Evolutionary conservation across 2,888 invertebrate species (phyloP).

Genomic region (Nowickia ferox): DNA sequence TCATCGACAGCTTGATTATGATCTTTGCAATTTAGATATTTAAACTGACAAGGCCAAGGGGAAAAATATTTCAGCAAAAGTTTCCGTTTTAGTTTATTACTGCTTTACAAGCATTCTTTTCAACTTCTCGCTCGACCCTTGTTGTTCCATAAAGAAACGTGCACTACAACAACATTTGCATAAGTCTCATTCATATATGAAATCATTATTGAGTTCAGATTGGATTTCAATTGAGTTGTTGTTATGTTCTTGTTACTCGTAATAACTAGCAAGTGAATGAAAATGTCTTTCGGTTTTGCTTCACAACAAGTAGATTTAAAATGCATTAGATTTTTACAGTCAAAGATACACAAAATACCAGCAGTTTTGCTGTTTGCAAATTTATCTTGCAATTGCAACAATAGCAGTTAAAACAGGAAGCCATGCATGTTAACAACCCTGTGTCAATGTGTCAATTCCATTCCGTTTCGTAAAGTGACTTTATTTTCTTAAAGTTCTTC

Average conservation of each 20-base stretch:
- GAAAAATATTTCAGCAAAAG: too few relatives aligned
- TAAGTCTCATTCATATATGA: conserved; percentile 8
- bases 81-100: background rate
- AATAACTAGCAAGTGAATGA: conserved; percentile 5
- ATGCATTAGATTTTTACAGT: background rate
- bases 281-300: background rate
- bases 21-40: too few relatives aligned
- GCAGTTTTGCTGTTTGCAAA: background rate
- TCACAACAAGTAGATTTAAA: conserved; percentile 1
- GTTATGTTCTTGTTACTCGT: background rate
- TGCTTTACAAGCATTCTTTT: background rate
- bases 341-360: conserved; percentile 9
- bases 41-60: too few relatives aligned
- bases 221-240: conserved; percentile 20
- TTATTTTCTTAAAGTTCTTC: too few relatives aligned
- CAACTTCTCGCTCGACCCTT: background rate
- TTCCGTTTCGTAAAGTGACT: too few relatives aligned
- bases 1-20: background rate
- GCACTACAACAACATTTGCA: conserved; percentile 6
- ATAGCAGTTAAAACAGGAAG: background rate
- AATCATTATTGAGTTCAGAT: conserved; percentile 17
- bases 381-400: background rate
- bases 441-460: too few relatives aligned
- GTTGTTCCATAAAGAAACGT: conserved; percentile 10
- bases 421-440: too few relatives aligned